Conservation (phyloP, 2,797 vertebrate species). For the Potorous gilbertii region DNA sequence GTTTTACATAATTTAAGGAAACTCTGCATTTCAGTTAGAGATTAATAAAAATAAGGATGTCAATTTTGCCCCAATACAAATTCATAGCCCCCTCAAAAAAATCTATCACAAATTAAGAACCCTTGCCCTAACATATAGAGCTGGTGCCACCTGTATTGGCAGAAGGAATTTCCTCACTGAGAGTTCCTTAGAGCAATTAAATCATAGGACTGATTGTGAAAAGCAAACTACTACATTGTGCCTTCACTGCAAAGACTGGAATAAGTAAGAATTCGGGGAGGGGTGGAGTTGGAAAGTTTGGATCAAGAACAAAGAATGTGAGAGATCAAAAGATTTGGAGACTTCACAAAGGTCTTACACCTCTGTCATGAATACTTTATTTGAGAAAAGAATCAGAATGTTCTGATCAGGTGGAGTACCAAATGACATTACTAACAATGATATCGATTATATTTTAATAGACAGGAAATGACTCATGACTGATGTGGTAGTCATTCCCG, state of each 20-base stretch:
- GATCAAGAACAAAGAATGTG: not conserved
- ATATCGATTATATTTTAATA: not conserved
- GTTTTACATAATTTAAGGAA: not conserved
- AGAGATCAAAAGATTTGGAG: not conserved
- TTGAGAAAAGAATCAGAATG: not conserved
- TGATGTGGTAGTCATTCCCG: not conserved
- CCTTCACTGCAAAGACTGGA: too few relatives aligned
- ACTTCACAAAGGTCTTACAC: not conserved
- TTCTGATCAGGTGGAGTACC: too few relatives aligned
- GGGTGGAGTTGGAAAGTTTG: not conserved
- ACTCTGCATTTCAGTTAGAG: not conserved
- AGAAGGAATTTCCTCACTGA: not conserved
- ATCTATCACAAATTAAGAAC: not conserved
- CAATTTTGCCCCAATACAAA: not conserved
- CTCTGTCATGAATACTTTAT: not conserved
- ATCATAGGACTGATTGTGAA: not conserved
- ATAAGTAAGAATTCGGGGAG: too few relatives aligned
- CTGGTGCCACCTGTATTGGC: not conserved
- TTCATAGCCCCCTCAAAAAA: not conserved
- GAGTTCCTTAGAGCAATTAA: not conserved
- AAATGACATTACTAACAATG: not conserved
- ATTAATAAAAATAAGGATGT: not conserved
- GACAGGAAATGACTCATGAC: not conserved
- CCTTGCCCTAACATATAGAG: not conserved
- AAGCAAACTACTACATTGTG: too few relatives aligned